Evolutionary conservation across 2,113 vertebrate genomes (phyloP).

Genomic region (Heterocephalus glaber): DNA sequence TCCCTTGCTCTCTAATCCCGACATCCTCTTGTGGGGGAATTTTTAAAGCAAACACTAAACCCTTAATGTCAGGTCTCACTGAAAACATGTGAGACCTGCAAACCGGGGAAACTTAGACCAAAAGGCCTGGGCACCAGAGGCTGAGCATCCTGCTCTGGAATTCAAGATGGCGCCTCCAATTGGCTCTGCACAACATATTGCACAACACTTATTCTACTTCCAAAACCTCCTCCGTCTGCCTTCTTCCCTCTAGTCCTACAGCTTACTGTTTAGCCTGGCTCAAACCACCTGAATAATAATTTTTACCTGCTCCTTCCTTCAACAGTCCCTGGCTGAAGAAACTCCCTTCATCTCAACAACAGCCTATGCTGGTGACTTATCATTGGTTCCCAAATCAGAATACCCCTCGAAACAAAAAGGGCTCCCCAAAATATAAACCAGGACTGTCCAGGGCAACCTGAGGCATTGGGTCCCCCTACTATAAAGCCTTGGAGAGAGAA

Average conservation of each 20-base stretch:
- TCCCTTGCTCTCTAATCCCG: neutral
- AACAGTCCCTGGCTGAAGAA: neutral
- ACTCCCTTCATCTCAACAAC: neutral
- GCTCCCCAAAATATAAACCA: neutral
- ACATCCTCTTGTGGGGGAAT: neutral
- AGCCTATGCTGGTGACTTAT: neutral
- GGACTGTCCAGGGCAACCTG: neutral
- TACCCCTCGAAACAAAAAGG: neutral
- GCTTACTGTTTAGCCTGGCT: neutral
- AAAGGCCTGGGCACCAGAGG: neutral
- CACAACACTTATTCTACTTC: neutral
- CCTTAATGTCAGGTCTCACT: neutral
- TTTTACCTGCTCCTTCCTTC: neutral
- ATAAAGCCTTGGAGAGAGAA: neutral
- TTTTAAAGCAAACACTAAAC: constrained; percentile 4
- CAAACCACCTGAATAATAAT: neutral
- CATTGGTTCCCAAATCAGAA: neutral
- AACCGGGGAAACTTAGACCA: neutral
- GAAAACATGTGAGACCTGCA: neutral
- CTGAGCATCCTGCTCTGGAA: neutral
- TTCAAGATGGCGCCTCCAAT: neutral
- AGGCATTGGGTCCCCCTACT: neutral
- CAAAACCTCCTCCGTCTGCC: neutral
- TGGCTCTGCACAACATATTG: neutral
- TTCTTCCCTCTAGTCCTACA: neutral